Percentiles rank a stretch among this genome's conserved stretches.
Evolutionary conservation across 2,888 invertebrate genomes (phyloP).

Genomic region (Tetheella fluctuosa): DNA sequence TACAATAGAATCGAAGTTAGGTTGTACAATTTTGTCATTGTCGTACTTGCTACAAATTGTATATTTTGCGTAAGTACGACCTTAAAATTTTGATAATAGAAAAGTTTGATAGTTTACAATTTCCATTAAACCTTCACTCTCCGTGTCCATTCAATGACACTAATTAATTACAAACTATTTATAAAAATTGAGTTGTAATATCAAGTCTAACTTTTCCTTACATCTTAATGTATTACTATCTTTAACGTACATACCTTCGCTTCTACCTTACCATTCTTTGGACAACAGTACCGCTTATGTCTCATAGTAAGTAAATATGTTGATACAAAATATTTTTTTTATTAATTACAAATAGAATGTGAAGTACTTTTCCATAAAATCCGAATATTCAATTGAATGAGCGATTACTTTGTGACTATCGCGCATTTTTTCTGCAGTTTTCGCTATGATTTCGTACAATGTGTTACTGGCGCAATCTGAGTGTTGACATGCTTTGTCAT

Average conservation of each 20-base stretch:
- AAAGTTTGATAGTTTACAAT: background rate
- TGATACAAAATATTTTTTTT: too few species aligned
- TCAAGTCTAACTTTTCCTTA: background rate
- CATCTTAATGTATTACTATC: background rate
- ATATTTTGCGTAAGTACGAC: background rate
- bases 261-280: too few species aligned
- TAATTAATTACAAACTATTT: background rate
- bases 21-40: background rate
- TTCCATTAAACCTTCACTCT: background rate
- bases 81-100: background rate
- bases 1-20: background rate
- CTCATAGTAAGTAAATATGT: slow-evolving; percentile 1
- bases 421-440: background rate
- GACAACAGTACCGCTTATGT: too few species aligned
- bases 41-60: background rate
- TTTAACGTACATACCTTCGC: background rate
- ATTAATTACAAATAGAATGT: too few species aligned
- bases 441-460: background rate
- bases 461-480: background rate
- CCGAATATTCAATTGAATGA: background rate
- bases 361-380: background rate
- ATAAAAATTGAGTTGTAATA: background rate
- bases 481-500: background rate
- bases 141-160: background rate
- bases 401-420: background rate